Percentiles rank a stretch among this genome's conserved stretches.
Conservation (phyloP, 2,797 vertebrate species). For the Falco berigora region DNA sequence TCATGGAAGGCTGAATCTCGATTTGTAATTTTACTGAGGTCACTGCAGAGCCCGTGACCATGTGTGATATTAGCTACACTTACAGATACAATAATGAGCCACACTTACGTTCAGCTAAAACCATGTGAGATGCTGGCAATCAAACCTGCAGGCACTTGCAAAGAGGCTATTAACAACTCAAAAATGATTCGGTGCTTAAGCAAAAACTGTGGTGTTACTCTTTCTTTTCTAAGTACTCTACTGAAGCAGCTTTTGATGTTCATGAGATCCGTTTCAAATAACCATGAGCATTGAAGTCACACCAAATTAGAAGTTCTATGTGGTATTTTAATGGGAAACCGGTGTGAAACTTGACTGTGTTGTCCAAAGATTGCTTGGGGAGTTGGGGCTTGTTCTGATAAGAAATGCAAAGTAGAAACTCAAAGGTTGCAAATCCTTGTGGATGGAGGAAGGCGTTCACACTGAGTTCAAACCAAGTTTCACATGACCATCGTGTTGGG, state of each 20-base stretch:
- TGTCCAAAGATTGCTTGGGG: neutral
- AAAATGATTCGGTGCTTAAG: neutral
- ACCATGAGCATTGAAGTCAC: neutral
- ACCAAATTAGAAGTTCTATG: neutral
- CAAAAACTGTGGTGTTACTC: neutral
- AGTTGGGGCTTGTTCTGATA: neutral
- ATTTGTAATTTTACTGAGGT: constrained; percentile 19
- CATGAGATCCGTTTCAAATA: constrained; percentile 3
- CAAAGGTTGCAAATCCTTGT: neutral
- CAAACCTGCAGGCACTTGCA: neutral
- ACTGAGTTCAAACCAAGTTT: neutral
- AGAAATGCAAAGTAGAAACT: neutral
- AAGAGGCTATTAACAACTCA: neutral
- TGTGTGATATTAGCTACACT: neutral
- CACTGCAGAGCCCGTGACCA: neutral
- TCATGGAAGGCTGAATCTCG: constrained; percentile 26
- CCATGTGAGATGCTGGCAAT: neutral
- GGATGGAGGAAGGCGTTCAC: neutral
- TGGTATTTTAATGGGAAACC: constrained; percentile 15
- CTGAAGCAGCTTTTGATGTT: neutral
- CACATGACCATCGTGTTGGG: rapidly evolving
- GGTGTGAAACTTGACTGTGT: neutral
- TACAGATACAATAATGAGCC: neutral
- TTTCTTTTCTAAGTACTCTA: neutral
- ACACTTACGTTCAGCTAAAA: neutral